Conservation (phyloP, 2,113 vertebrate genomes). For the Nesogale talazaci region DNA sequence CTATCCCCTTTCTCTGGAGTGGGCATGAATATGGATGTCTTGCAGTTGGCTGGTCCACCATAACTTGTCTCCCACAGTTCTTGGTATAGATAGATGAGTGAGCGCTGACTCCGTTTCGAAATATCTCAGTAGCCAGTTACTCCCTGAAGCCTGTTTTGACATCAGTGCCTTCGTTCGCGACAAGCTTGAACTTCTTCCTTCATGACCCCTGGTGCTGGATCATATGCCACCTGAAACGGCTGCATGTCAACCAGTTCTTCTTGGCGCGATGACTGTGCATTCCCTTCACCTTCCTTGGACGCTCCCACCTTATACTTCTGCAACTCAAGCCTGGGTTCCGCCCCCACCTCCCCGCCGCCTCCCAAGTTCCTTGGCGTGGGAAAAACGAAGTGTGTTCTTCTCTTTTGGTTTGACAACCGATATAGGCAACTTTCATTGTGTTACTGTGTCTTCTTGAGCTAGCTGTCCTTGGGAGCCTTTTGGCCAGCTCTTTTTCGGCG, state of each 20-base stretch:
- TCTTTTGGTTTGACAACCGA: not conserved
- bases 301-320: not conserved
- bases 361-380: not conserved
- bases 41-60: not conserved
- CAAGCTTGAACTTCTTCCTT: not conserved
- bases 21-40: not conserved
- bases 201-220: not conserved
- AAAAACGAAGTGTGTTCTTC: not conserved
- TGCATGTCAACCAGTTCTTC: not conserved
- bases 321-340: not conserved
- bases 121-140: not conserved
- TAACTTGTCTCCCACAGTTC: not conserved
- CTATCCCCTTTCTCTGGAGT: not conserved
- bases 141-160: not conserved
- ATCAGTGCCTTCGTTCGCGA: not conserved
- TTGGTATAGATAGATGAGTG: not conserved
- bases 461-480: not conserved
- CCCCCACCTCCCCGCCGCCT: accelerated
- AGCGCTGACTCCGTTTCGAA: not conserved
- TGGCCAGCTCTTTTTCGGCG: not conserved
- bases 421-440: not conserved
- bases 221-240: not conserved
- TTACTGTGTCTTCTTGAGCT: not conserved
- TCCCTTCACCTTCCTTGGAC: not conserved
- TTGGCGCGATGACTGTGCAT: not conserved